phyloP scores from a whole-genome alignment of 2,888 invertebrate genomes.

The Ophion ventricosus region DNA sequence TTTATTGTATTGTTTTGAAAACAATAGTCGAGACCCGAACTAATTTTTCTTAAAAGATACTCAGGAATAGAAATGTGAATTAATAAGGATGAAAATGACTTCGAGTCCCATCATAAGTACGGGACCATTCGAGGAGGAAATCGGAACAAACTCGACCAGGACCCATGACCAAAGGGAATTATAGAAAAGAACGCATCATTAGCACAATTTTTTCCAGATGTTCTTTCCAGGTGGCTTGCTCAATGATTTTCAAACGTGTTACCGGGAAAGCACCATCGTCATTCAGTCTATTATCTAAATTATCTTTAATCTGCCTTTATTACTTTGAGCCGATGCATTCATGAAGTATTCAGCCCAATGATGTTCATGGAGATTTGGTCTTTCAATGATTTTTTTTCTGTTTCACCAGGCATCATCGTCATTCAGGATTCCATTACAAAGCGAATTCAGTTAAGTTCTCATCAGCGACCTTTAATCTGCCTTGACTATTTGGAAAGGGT shows the following conservation, averaged over 20 bases:
- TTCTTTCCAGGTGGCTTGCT: no score
- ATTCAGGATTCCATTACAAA: conserved; percentile 4
- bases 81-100: no score
- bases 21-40: not conserved
- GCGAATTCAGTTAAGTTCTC: not conserved
- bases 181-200: no score
- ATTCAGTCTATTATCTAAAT: not conserved
- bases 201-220: no score
- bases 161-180: no score
- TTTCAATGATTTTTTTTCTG: not conserved
- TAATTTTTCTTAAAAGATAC: not conserved
- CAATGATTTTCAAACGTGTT: no score
- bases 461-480: not conserved
- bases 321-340: conserved; percentile 29
- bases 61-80: not conserved
- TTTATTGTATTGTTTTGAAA: not conserved
- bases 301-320: not conserved
- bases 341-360: conserved; percentile 14
- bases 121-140: no score
- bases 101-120: no score
- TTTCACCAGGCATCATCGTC: not conserved
- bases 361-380: conserved; percentile 6
- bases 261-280: not conserved
- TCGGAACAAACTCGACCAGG: no score
- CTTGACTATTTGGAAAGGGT: conserved; percentile 13